Base-by-base conservation (phyloP, 2,113 vertebrate species). In the Gymnarchus niloticus region DNA sequence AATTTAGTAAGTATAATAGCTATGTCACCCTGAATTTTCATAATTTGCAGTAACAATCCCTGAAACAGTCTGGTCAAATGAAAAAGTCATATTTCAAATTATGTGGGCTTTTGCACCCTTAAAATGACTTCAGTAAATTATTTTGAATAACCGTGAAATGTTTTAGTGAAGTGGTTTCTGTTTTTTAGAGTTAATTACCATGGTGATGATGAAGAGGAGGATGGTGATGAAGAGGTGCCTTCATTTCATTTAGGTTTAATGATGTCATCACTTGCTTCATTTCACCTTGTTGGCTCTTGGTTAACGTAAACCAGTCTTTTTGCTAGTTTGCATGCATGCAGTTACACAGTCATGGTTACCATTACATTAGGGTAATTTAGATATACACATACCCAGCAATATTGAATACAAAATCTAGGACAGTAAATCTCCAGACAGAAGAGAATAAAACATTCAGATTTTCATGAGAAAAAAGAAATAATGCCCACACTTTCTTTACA, bases 1-100 rank as follows among this genome's bases (percentile, higher is more conserved):
- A n/a, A 21, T 78, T 78, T 48, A 78, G 46, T 78, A 78, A 78
- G 76, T 78, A 78, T 48, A 78, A 78, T 78, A 78, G 37, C 76
- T 73, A 37, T 78, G 19, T 78, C 76, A 78, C 76, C 37, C 37
- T 78, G 46, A 78, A 78, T 78, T 78, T 78, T 78, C 44, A 78
- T 78, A 78, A 78, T 78, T 48, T 78, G 44, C 23, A n/a, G 76
- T 46, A 48, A 41, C 76, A 78, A 78, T 78, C 46, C 46, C 76
- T 78, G 3, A 6, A 44, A 21, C 37, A 48, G 23, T n/a, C 23
- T 78, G 23, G 76, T 78, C 76, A 78, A 23, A 78, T 78, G 23
- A 78, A 78, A 76, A 46, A 48, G 6, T 52, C 51, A 81, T 81
- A 52, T 81, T 25, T 54, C 19, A 49, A 81, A 6, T 81, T 46